Conservation (phyloP, 2,797 vertebrate genomes). For the Oophaga sylvatica region DNA sequence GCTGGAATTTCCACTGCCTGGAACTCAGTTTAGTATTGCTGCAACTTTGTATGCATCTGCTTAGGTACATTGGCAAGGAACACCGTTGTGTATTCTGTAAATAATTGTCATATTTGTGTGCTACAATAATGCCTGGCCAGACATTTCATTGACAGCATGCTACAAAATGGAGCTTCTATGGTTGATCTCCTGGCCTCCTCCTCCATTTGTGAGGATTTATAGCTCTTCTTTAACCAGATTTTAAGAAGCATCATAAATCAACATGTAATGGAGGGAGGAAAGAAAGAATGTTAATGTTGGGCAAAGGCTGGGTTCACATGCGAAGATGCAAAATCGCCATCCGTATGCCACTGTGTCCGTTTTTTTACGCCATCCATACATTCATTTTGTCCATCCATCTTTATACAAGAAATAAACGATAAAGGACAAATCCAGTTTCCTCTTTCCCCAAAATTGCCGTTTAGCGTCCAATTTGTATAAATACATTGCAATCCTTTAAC, state of each 20-base stretch:
- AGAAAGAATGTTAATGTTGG: not conserved
- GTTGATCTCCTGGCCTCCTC: not conserved
- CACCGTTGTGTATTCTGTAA: not conserved
- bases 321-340: too few species aligned
- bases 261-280: not conserved
- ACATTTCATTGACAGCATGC: not conserved
- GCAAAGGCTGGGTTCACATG: too few species aligned
- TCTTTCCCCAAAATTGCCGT: too few species aligned
- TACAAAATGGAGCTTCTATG: not conserved
- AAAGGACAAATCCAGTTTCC: too few species aligned
- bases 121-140: not conserved
- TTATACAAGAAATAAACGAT: too few species aligned
- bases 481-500: too few species aligned
- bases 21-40: not conserved
- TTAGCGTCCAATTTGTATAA: too few species aligned
- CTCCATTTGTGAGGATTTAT: not conserved
- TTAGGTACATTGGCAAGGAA: not conserved
- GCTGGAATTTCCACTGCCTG: conserved; percentile 14
- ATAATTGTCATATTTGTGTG: not conserved
- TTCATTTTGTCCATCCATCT: too few species aligned
- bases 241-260: not conserved
- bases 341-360: too few species aligned
- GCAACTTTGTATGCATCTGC: conserved; percentile 6
- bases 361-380: too few species aligned
- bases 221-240: not conserved